Evolutionary conservation across 2,888 invertebrate species (phyloP).

Genomic region (Oscheius onirici): DNA sequence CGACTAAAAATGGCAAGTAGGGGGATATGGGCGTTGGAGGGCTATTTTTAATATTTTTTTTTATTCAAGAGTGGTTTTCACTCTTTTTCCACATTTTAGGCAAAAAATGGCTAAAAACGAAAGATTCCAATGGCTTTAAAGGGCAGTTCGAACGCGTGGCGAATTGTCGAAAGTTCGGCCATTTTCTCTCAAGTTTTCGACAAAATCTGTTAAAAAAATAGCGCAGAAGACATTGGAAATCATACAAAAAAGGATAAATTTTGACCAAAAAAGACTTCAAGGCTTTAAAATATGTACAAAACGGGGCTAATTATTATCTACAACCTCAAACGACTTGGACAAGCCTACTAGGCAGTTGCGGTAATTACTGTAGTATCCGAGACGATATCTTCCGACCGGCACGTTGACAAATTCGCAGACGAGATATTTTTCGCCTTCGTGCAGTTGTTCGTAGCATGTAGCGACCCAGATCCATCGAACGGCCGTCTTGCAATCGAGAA

Average conservation of each 20-base stretch:
- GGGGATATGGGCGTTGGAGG: no score
- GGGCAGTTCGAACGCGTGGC: no score
- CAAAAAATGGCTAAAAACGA: no score
- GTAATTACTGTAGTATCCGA: constrained; percentile 50
- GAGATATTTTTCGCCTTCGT: constrained; percentile 37
- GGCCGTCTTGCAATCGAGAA: constrained; percentile 48
- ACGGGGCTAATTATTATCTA: not conserved
- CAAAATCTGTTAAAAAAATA: no score
- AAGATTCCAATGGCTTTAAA: no score
- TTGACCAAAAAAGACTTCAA: not conserved
- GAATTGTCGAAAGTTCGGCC: no score
- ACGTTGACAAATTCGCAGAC: constrained; percentile 58
- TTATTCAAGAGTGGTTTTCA: no score
- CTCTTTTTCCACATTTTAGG: no score
- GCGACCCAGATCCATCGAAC: constrained; percentile 46
- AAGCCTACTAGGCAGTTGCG: constrained; percentile 51
- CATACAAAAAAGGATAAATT: no score
- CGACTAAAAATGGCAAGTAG: not conserved
- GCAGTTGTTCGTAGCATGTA: constrained; percentile 44
- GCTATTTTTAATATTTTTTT: no score
- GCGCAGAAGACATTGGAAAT: no score
- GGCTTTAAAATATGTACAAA: not conserved
- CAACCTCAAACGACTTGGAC: constrained; percentile 45
- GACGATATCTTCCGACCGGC: constrained; percentile 57
- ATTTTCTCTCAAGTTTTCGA: no score